Evolutionary conservation across 2,113 vertebrate species (phyloP).

Genomic region (Acrocephalus arundinaceus): DNA sequence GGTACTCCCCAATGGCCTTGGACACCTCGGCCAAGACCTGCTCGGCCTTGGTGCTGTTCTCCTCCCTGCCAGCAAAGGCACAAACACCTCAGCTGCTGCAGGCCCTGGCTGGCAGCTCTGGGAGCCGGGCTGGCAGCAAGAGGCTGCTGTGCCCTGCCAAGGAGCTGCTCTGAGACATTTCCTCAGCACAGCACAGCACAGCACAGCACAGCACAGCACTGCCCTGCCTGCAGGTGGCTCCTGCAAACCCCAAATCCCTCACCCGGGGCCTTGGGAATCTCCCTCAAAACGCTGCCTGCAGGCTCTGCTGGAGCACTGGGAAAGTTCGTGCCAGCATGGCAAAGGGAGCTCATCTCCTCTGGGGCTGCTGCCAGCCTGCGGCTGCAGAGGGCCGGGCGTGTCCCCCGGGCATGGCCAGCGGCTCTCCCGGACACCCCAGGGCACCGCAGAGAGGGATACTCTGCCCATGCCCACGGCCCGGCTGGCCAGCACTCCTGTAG

Average conservation of each 20-base stretch:
- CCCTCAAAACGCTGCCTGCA: too few relatives aligned
- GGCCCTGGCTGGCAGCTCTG: neutral
- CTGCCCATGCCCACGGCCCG: neutral
- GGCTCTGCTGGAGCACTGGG: too few relatives aligned
- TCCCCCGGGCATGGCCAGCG: neutral
- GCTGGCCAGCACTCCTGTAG: neutral
- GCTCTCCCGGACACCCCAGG: neutral
- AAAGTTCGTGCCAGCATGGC: too few relatives aligned
- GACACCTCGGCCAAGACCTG: neutral
- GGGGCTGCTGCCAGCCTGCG: too few relatives aligned
- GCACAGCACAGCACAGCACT: neutral
- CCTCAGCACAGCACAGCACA: neutral
- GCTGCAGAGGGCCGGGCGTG: too few relatives aligned
- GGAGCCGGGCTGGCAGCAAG: neutral
- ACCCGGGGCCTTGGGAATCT: rapidly evolving
- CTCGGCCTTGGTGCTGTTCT: neutral
- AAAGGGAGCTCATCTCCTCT: too few relatives aligned
- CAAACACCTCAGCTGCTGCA: neutral
- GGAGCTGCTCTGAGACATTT: neutral
- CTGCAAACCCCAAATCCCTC: neutral
- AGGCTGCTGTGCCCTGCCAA: neutral
- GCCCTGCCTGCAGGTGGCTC: neutral
- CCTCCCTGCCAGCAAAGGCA: neutral
- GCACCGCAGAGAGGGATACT: neutral
- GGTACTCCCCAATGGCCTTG: neutral